Base-by-base conservation (phyloP, 2,797 vertebrate genomes). In the Poeciliopsis infans region DNA sequence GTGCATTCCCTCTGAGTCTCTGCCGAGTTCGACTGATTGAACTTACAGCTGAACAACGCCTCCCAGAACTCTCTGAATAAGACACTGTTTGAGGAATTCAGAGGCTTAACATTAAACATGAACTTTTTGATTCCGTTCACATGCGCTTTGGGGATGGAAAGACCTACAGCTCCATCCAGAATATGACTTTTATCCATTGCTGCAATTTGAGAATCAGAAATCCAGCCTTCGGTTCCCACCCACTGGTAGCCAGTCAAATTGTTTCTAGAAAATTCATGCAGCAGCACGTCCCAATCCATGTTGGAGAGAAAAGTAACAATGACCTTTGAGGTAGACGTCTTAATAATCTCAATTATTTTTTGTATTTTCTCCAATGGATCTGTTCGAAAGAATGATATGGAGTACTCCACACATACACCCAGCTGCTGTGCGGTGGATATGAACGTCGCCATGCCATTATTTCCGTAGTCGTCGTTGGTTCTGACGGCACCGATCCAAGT, bases 401-500 rank as follows among this genome's bases (percentile, higher is more conserved):
- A 94, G 74, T 94, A 95, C 70, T 95, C 94, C 25, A 95, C 46
- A 85, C 94, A 95, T 76, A 95, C 91, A 5, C 90, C 91, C n/a
- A 93, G 87, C 57, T 83, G 76, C 41, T 72, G 39, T 15, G 95
- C 93, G 1, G 57, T 82, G 77, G 93, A 83, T 33, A 33, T 88
- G 39, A 95, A 95, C 0, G 74, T 89, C 31, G 90, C 86, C 88
- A 95, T 95, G 36, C 94, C 94, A 20, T 85, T 92, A 72, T 94
- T 94, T 1, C 92, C 91, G 53, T 94, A 94, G 81, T 95, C 95
- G 84, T 92, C 84, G 81, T 96, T 92, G 4, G 80, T 88, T 88
- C 93, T 87, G 2, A 96, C 83, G 3, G 94, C 93, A 66, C 95
- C 95, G 66, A 96, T 91, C 95, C 95, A 96, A 4, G 93, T 96